Evolutionary conservation across 2,797 vertebrate genomes (phyloP).

Genomic region (Sebastes elongatus): DNA sequence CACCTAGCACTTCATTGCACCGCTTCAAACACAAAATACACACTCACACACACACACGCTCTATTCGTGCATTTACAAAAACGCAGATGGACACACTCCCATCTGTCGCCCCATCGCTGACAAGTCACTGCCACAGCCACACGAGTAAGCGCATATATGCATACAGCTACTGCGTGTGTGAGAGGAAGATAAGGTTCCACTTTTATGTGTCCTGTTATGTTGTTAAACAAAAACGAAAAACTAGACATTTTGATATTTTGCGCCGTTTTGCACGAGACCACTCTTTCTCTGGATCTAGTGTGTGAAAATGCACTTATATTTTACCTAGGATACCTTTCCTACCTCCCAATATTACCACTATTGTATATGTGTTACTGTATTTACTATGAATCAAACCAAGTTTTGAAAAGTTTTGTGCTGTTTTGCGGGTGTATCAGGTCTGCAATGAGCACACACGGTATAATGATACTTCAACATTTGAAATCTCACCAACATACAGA

Average conservation of each 20-base stretch:
- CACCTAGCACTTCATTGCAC: slow-evolving; percentile 75
- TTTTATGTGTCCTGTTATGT: background rate
- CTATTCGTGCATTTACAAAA: slow-evolving; percentile 49
- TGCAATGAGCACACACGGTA: background rate
- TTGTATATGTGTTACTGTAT: background rate
- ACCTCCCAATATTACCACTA: background rate
- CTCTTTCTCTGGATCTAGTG: background rate
- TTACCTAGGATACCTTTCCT: background rate
- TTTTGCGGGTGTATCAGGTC: background rate
- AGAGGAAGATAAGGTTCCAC: slow-evolving; percentile 7
- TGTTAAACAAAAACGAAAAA: background rate
- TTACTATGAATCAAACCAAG: background rate
- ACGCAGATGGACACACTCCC: slow-evolving; percentile 60
- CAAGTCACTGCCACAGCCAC: slow-evolving; percentile 51
- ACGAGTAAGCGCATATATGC: slow-evolving; percentile 46
- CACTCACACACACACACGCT: background rate
- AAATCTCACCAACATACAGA: background rate
- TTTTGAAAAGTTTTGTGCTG: background rate
- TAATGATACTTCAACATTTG: background rate
- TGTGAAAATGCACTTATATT: background rate
- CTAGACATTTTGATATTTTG: background rate
- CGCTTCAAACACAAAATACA: slow-evolving; percentile 51
- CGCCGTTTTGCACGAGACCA: background rate
- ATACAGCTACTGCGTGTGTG: background rate
- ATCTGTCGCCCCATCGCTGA: slow-evolving; percentile 65